A percentile compares a stretch with the other conserved stretches of the same genome.
phyloP scores from a whole-genome alignment of 2,113 vertebrate genomes.

The Mugil cephalus region DNA sequence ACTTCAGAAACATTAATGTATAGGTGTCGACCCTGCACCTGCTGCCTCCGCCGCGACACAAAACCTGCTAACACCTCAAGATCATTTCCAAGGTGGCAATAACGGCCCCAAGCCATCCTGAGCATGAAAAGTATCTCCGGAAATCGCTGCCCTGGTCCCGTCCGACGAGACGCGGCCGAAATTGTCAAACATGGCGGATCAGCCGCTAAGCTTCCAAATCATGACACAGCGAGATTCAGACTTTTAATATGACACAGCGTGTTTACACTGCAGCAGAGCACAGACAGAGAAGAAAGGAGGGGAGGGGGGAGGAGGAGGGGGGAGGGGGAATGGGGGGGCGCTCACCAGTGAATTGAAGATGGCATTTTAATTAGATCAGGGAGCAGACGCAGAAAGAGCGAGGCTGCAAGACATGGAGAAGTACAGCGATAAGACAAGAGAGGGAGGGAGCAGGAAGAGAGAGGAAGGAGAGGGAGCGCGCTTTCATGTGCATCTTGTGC shows the following conservation, averaged over 20 bases:
- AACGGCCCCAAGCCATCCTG: slow-evolving; percentile 17
- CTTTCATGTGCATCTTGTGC: slow-evolving; percentile 57
- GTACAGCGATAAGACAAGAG: slow-evolving; percentile 52
- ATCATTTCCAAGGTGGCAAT: slow-evolving; percentile 32
- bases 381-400: slow-evolving; percentile 52
- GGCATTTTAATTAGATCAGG: slow-evolving; percentile 79
- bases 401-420: slow-evolving; percentile 45
- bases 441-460: slow-evolving; percentile 5
- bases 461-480: slow-evolving; percentile 23
- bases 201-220: slow-evolving; percentile 66
- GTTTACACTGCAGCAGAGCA: slow-evolving; percentile 75
- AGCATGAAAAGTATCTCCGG: slow-evolving; percentile 21
- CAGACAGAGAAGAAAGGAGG: slow-evolving; percentile 42
- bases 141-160: slow-evolving; percentile 30
- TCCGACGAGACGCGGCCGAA: slow-evolving; percentile 39
- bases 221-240: slow-evolving; percentile 71
- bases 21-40: slow-evolving; percentile 1
- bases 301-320: slow-evolving; percentile 45
- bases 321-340: slow-evolving; percentile 45
- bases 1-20: slow-evolving; percentile 21
- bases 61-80: slow-evolving; percentile 12
- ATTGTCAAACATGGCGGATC: slow-evolving; percentile 63
- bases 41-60: slow-evolving; percentile 5
- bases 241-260: slow-evolving; percentile 72
- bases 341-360: slow-evolving; percentile 72